Conservation (phyloP, 2,797 vertebrate genomes). For the Steatocranus sp. region DNA sequence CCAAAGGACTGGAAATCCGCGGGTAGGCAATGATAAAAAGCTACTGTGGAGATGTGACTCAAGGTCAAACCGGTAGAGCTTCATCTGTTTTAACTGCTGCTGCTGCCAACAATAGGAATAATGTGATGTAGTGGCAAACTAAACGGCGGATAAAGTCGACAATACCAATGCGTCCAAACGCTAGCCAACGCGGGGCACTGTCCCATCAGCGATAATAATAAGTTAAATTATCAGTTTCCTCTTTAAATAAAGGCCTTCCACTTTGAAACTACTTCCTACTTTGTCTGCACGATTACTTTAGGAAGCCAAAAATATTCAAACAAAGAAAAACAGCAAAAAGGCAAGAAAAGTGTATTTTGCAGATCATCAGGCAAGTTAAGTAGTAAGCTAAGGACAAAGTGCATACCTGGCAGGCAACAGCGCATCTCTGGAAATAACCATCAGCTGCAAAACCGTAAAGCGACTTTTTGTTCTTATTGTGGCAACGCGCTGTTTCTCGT, state of each 20-base stretch:
- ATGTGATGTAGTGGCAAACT: neutral
- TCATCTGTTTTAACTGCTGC: neutral
- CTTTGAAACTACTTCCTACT: slow-evolving; percentile 20
- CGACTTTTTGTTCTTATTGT: slow-evolving; percentile 12
- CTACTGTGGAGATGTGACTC: slow-evolving; percentile 32
- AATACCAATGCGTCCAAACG: neutral
- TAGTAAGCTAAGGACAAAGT: neutral
- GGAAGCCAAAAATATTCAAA: neutral
- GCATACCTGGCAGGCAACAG: slow-evolving; percentile 18
- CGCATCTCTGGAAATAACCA: slow-evolving; percentile 17
- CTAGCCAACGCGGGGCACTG: neutral
- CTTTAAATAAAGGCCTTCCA: neutral
- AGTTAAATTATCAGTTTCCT: neutral
- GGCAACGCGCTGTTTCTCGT: neutral
- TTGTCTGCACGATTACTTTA: neutral
- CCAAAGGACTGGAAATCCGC: slow-evolving; percentile 67
- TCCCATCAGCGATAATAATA: neutral
- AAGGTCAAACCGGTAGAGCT: slow-evolving; percentile 19
- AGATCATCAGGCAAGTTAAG: neutral
- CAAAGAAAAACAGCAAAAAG: neutral
- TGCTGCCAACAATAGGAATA: neutral
- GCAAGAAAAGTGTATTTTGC: neutral
- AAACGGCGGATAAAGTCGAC: neutral
- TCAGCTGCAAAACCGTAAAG: neutral
- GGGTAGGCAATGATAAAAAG: slow-evolving; percentile 48